phyloP scores from a whole-genome alignment of 2,113 vertebrate genomes.

The Oryzias woworae region DNA sequence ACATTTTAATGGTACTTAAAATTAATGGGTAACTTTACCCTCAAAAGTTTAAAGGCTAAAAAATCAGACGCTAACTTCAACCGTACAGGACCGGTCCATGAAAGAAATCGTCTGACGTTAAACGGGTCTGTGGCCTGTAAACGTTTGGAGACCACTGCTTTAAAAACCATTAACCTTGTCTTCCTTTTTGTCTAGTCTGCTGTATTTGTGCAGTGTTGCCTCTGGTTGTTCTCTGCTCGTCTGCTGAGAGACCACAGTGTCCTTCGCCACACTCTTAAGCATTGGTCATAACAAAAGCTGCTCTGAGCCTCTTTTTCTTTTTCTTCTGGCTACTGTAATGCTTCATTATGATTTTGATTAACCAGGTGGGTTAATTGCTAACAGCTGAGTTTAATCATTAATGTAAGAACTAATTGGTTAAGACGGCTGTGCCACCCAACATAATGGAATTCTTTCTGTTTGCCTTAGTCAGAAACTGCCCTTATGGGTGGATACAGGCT shows the following conservation, averaged over 20 bases:
- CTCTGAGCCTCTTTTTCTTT: constrained; percentile 34
- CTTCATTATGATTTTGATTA: constrained; percentile 72
- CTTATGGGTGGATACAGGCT: too few species aligned
- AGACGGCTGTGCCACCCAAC: background rate
- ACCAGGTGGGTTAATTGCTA: constrained; percentile 41
- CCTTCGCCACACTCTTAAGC: constrained; percentile 61
- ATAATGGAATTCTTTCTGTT: constrained; percentile 4
- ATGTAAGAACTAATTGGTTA: constrained; percentile 33
- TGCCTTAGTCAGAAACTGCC: too few species aligned
- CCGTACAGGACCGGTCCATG: too few species aligned
- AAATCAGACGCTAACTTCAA: too few species aligned
- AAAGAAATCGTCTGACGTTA: too few species aligned
- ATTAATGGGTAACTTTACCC: too few species aligned
- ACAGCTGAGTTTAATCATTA: constrained; percentile 47
- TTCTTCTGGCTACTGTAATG: constrained; percentile 59
- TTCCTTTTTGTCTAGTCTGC: constrained; percentile 52
- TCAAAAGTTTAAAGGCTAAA: too few species aligned
- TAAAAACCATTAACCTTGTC: constrained; percentile 49
- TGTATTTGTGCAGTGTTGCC: constrained; percentile 55
- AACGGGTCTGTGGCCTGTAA: too few species aligned
- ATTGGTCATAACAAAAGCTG: constrained; percentile 54
- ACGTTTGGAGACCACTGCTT: constrained; percentile 38
- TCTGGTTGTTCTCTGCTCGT: constrained; percentile 51
- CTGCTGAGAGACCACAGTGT: constrained; percentile 40
- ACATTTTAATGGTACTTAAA: too few species aligned